A percentile compares a stretch with the other conserved stretches of the same genome.
Conservation (phyloP, 2,797 vertebrate genomes). For the Siniperca obscura region DNA sequence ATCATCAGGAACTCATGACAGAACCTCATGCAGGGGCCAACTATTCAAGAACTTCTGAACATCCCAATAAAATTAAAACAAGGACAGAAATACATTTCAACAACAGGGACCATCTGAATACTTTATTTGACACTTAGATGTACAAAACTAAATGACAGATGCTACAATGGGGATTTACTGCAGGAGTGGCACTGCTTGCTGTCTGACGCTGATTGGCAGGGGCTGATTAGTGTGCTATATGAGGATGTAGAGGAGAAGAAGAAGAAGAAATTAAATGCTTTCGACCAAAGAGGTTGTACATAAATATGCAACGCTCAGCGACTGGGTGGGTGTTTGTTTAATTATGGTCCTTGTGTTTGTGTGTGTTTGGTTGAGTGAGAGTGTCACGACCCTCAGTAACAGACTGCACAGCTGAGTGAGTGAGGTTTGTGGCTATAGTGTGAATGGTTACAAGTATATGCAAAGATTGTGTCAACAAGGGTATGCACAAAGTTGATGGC, state of each 20-base stretch:
- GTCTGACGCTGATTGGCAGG: constrained; percentile 53
- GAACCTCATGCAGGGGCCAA: constrained; percentile 45
- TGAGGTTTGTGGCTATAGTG: constrained; percentile 63
- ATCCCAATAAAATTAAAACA: constrained; percentile 46
- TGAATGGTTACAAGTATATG: constrained; percentile 52
- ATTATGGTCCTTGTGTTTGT: constrained; percentile 79
- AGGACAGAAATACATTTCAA: constrained; percentile 45
- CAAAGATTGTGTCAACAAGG: constrained; percentile 64
- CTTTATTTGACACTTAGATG: constrained; percentile 38
- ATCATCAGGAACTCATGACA: constrained; percentile 57
- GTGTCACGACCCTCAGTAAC: constrained; percentile 72
- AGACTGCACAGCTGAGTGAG: constrained; percentile 67
- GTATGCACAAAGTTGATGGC: constrained; percentile 38
- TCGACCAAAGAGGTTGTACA: constrained; percentile 76
- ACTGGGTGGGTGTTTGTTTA: constrained; percentile 79
- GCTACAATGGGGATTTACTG: constrained; percentile 22
- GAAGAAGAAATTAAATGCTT: constrained; percentile 70
- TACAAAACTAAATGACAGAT: constrained; percentile 22
- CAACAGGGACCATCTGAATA: constrained; percentile 27
- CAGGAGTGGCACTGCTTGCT: constrained; percentile 24
- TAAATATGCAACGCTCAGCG: constrained; percentile 70
- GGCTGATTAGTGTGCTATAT: constrained; percentile 25
- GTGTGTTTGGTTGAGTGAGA: constrained; percentile 72
- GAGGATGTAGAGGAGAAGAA: constrained; percentile 44
- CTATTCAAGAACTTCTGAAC: constrained; percentile 49